phyloP scores from a whole-genome alignment of 2,797 vertebrate species.

The Carapus acus region DNA sequence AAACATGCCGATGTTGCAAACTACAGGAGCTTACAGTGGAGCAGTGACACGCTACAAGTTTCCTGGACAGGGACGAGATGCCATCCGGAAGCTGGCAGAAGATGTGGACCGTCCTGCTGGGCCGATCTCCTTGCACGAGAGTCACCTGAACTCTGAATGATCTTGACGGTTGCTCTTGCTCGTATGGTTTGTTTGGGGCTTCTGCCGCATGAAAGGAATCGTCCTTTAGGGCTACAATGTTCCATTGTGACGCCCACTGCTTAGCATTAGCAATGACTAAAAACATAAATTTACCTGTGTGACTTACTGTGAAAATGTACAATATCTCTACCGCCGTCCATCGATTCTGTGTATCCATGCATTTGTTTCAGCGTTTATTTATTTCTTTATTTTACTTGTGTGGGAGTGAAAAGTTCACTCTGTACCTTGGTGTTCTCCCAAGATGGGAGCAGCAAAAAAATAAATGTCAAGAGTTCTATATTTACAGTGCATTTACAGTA shows the following conservation, averaged over 20 bases:
- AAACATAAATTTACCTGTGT: too few relatives aligned
- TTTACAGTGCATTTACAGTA: neutral
- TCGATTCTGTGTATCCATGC: too few relatives aligned
- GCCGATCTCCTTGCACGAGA: slow-evolving; percentile 13
- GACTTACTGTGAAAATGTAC: too few relatives aligned
- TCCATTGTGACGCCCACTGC: too few relatives aligned
- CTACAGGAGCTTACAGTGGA: slow-evolving; percentile 47
- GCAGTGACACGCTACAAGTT: slow-evolving; percentile 40
- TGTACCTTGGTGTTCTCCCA: neutral
- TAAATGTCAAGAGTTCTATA: neutral
- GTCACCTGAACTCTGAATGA: slow-evolving; percentile 9
- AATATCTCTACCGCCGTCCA: too few relatives aligned
- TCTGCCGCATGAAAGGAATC: too few relatives aligned
- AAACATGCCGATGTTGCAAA: slow-evolving; percentile 58
- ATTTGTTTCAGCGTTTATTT: neutral
- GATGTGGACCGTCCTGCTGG: slow-evolving; percentile 24
- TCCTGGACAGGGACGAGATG: slow-evolving; percentile 42
- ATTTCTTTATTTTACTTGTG: neutral
- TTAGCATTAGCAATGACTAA: too few relatives aligned
- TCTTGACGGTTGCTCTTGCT: neutral
- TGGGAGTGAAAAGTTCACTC: too few relatives aligned
- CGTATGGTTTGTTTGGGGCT: neutral
- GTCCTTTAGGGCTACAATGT: too few relatives aligned
- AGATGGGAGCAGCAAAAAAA: neutral
- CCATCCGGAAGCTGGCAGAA: slow-evolving; percentile 34